Base-by-base conservation (phyloP, 2,113 vertebrate genomes). In the Protobothrops mucrosquamatus region DNA sequence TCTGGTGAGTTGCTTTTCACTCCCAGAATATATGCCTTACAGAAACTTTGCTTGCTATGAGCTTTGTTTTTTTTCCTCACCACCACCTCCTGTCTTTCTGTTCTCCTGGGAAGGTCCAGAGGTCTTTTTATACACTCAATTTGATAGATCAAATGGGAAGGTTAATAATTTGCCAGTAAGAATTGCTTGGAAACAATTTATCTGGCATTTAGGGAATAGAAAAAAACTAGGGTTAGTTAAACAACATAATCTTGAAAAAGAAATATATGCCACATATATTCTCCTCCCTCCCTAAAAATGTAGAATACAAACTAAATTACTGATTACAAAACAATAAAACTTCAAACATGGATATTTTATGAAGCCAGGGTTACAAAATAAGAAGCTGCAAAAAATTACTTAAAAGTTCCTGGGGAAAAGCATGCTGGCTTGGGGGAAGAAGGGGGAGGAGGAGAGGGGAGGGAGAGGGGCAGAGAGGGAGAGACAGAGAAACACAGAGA, bases 131-230 rank as follows among this genome's bases (percentile, higher is more conserved):
- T 91, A 61, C 88, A 93, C 81, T 86, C 51, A n/a, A 88, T 93
- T 48, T 90, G 92, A 57, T 26, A 2, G 89, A 90, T 94, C 95
- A 2, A 93, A 57, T 64, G 48, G 92, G 12, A 88, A 86, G 86
- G 92, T 97, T 97, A 97, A 97, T 97, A 69, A 96, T 97, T 97
- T 96, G 97, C 15, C 93, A 7, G 46, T 69, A 34, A 2, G 85
- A 85, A 85, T 87, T 89, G 92, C 90, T 92, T 93, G 48, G 64
- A 93, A 93, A 61, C 51, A 29, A 51, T 59, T 46, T 90, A 81
- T 3, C n/a, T 92, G 74, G 59, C 48, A 46, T 74, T 81, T 74
- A 81, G 15, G 34, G 46, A 90, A 52, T 15, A 9, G 39, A 24
- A 61, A 74, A 74, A 89, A 86, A 52, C 6, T 5, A 59, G 26